A percentile compares a stretch with the other conserved stretches of the same genome.
These are phyloP conservation scores for Cantharis rufa DNA, from an alignment of 2,888 invertebrate genomes.

Conservation along the genomic window DNA sequence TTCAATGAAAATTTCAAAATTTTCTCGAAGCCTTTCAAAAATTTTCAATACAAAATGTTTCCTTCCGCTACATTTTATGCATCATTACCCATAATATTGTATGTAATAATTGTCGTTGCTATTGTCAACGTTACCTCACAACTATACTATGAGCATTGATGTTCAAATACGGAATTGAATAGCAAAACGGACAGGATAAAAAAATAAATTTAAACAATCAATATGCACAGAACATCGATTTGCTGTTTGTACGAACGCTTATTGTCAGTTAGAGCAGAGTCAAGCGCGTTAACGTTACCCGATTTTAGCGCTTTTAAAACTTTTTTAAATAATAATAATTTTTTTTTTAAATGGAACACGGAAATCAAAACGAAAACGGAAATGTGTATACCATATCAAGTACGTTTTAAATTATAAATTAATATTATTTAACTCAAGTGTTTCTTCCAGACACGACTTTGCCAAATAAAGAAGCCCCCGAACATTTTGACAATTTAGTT, in stretches of 20 bases:
- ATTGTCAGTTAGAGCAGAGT: constrained; percentile 24
- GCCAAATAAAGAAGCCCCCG: neutral
- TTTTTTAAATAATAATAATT: neutral
- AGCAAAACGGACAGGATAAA: constrained; percentile 22
- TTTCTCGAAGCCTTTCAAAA: neutral
- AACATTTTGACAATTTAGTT: constrained; percentile 48
- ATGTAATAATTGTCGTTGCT: neutral
- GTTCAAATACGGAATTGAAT: constrained; percentile 25
- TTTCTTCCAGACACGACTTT: neutral
- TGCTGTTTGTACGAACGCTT: constrained; percentile 18
- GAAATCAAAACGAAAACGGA: constrained; percentile 11
- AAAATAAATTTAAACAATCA: constrained; percentile 36
- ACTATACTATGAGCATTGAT: neutral
- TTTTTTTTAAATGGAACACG: constrained; percentile 13
- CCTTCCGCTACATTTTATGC: neutral
- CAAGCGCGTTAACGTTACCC: constrained; percentile 23
- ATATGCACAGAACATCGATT: constrained; percentile 39
- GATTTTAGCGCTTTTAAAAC: neutral
- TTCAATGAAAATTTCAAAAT: neutral
- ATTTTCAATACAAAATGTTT: neutral
- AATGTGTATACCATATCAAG: constrained; percentile 20
- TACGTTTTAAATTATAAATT: constrained; percentile 7
- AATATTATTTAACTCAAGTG: neutral
- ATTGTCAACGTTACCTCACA: neutral
- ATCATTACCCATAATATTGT: neutral